A percentile compares a stretch with the other conserved stretches of the same genome.
Conservation (phyloP, 2,113 vertebrate genomes). For the Hemiscyllium ocellatum region DNA sequence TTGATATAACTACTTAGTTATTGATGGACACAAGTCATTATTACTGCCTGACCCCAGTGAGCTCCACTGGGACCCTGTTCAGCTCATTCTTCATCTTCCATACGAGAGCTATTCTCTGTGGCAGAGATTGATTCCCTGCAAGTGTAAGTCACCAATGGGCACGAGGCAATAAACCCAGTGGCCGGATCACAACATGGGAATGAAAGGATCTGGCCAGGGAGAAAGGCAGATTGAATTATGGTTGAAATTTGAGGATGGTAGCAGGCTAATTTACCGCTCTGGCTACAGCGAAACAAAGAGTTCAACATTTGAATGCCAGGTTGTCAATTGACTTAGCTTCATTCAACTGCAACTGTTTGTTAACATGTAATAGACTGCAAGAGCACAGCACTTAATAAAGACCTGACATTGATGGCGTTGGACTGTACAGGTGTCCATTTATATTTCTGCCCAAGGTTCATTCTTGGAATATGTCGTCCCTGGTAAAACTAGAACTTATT, state of each 20-base stretch:
- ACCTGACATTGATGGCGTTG: not conserved
- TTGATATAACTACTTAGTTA: not conserved
- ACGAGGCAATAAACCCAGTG: not conserved
- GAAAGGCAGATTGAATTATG: not conserved
- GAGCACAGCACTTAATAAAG: not conserved
- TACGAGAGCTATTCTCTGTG: too few relatives aligned
- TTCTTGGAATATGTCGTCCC: not conserved
- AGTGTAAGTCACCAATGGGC: not conserved
- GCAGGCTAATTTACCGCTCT: not conserved
- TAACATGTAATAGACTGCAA: not conserved
- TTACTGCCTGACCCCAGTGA: not conserved
- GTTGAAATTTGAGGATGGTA: not conserved
- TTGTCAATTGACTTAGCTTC: not conserved
- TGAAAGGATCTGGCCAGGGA: not conserved
- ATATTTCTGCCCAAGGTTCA: not conserved
- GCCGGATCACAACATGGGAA: not conserved
- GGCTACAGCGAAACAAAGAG: not conserved
- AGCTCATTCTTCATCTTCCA: not conserved
- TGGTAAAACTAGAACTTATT: not conserved
- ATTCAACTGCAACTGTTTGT: not conserved
- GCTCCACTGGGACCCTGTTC: not conserved
- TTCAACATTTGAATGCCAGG: not conserved
- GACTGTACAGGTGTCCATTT: not conserved
- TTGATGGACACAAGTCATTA: not conserved
- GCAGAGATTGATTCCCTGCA: not conserved